phyloP scores from a whole-genome alignment of 2,888 invertebrate genomes.

The Neoascia interrupta region DNA sequence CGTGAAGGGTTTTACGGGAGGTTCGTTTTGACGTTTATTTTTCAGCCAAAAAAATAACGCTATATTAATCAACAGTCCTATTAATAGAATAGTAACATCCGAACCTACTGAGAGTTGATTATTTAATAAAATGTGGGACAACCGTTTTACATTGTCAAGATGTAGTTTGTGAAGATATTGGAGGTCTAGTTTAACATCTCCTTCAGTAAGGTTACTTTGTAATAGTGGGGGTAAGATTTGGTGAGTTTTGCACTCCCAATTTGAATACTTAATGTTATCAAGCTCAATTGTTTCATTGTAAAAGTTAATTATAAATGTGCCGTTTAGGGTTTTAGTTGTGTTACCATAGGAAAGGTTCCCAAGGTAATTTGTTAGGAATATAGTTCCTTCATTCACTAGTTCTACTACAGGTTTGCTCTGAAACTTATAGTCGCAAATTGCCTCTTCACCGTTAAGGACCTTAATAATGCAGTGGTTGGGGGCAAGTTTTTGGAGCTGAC shows the following conservation, averaged over 20 bases:
- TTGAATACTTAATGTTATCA: conserved; percentile 30
- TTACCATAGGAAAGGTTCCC: conserved; percentile 32
- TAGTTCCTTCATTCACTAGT: conserved; percentile 41
- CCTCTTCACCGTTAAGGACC: conserved; percentile 36
- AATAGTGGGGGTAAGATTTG: conserved; percentile 12
- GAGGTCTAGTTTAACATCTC: conserved; percentile 6
- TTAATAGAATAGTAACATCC: neutral
- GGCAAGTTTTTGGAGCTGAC: neutral
- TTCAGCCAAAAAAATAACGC: conserved; percentile 1
- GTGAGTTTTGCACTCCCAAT: conserved; percentile 43
- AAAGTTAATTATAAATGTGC: conserved; percentile 36
- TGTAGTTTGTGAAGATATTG: conserved; percentile 11
- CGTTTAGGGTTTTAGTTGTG: conserved; percentile 18
- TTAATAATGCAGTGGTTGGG: conserved; percentile 15
- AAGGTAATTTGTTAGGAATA: conserved; percentile 43
- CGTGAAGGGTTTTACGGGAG: neutral
- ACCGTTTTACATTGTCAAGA: conserved; percentile 10
- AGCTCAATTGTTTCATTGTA: conserved; percentile 7
- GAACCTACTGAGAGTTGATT: conserved; percentile 2
- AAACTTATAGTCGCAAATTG: conserved; percentile 39
- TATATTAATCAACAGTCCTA: conserved; percentile 3
- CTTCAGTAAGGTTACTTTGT: conserved; percentile 5
- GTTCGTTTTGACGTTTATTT: neutral
- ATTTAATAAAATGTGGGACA: neutral
- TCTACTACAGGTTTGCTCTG: conserved; percentile 42